phyloP scores from a whole-genome alignment of 2,888 invertebrate genomes.

The Synergus laeviventris region DNA sequence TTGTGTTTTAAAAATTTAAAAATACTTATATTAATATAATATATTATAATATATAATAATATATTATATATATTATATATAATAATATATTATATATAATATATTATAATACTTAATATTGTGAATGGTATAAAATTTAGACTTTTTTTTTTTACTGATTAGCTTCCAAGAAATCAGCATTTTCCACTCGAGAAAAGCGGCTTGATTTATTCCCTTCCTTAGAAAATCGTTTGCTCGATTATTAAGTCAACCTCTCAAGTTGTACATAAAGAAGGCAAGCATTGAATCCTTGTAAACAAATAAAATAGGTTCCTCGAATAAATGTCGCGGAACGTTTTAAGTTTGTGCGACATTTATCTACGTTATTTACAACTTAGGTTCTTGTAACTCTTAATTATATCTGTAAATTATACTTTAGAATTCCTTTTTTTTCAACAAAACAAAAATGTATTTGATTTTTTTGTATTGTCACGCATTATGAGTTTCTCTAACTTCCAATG shows the following conservation, averaged over 20 bases:
- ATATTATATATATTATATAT: too few relatives aligned
- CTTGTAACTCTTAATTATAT: not conserved
- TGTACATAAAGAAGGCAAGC: not conserved
- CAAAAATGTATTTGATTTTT: not conserved
- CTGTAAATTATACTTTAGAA: conserved; percentile 29
- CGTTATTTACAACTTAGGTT: not conserved
- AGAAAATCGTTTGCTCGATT: not conserved
- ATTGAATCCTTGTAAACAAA: conserved; percentile 3
- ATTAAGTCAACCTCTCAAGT: not conserved
- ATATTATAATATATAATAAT: too few relatives aligned
- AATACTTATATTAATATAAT: too few relatives aligned
- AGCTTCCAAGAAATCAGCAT: not conserved
- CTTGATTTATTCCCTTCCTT: conserved; percentile 3
- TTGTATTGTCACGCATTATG: not conserved
- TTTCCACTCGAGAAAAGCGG: not conserved
- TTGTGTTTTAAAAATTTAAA: too few relatives aligned
- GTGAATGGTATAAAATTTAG: not conserved
- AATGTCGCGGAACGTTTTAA: not conserved
- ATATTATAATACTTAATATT: too few relatives aligned
- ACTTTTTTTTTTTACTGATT: not conserved
- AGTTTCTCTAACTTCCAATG: not conserved
- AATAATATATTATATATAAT: too few relatives aligned
- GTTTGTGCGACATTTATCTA: not conserved
- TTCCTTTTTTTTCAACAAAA: not conserved
- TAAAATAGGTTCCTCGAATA: not conserved